Conservation (phyloP, 2,113 vertebrate species). For the Oreotragus oreotragus region DNA sequence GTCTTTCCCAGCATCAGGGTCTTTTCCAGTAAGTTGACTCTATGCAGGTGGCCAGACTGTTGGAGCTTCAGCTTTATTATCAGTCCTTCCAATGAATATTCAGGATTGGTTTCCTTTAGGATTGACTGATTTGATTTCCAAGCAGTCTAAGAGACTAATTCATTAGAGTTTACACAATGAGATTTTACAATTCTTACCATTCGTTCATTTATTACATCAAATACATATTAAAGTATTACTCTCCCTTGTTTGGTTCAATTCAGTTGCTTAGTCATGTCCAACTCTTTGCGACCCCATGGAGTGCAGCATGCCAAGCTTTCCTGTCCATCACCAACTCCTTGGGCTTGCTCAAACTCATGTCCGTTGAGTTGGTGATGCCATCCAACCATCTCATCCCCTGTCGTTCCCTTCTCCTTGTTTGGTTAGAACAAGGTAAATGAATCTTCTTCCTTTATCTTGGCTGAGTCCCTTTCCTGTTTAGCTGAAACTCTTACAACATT, state of each 20-base stretch:
- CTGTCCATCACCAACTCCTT: not conserved
- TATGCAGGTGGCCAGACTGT: not conserved
- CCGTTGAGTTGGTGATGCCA: not conserved
- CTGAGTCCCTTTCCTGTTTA: not conserved
- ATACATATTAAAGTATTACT: not conserved
- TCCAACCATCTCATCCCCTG: not conserved
- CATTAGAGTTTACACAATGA: not conserved
- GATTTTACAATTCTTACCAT: not conserved
- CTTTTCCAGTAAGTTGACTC: not conserved
- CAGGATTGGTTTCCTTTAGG: not conserved
- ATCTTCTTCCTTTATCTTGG: not conserved
- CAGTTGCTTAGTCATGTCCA: not conserved
- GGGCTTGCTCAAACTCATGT: not conserved
- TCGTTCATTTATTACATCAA: conserved; percentile 27
- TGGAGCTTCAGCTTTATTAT: not conserved
- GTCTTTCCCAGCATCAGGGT: not conserved
- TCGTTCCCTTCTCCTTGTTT: not conserved
- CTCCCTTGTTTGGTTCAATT: not conserved
- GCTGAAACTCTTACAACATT: not conserved
- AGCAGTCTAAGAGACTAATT: not conserved
- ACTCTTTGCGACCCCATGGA: not conserved
- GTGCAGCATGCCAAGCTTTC: not conserved
- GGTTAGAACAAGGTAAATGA: not conserved
- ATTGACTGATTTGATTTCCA: not conserved
- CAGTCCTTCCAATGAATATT: not conserved